Evolutionary conservation across 2,797 vertebrate genomes (phyloP).

Genomic region (Spondyliosoma cantharus): DNA sequence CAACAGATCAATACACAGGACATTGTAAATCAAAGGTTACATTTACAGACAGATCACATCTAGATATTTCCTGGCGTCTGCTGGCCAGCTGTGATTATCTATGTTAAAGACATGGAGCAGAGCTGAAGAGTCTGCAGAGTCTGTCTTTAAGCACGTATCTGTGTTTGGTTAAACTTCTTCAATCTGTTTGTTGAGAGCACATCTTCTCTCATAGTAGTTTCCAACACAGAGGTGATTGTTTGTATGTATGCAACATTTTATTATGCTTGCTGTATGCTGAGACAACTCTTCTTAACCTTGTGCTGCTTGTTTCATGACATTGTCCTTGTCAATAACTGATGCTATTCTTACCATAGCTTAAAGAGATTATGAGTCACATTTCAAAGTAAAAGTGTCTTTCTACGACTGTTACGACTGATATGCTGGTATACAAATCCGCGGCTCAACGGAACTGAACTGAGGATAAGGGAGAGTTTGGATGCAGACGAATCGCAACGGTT

Average conservation of each 20-base stretch:
- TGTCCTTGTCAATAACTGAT: conserved; percentile 4
- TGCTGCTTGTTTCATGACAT: not conserved
- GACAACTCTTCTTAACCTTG: conserved; percentile 12
- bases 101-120: too few species aligned
- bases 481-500: conserved; percentile 41
- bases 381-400: conserved; percentile 24
- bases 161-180: not conserved
- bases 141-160: not conserved
- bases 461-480: conserved; percentile 43
- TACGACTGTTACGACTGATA: conserved; percentile 31
- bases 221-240: conserved; percentile 8
- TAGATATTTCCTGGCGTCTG: not conserved
- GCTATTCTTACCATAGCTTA: conserved; percentile 43
- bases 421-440: conserved; percentile 57
- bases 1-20: not conserved
- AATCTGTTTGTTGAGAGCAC: not conserved
- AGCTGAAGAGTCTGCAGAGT: not conserved
- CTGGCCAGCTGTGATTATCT: not conserved
- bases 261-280: not conserved
- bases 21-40: not conserved
- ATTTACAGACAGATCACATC: too few species aligned
- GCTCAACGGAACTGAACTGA: conserved; percentile 45
- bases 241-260: not conserved
- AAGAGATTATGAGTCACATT: conserved; percentile 31
- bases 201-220: not conserved